Base-by-base conservation (phyloP, 2,888 invertebrate species). In the Heliconius hortense region DNA sequence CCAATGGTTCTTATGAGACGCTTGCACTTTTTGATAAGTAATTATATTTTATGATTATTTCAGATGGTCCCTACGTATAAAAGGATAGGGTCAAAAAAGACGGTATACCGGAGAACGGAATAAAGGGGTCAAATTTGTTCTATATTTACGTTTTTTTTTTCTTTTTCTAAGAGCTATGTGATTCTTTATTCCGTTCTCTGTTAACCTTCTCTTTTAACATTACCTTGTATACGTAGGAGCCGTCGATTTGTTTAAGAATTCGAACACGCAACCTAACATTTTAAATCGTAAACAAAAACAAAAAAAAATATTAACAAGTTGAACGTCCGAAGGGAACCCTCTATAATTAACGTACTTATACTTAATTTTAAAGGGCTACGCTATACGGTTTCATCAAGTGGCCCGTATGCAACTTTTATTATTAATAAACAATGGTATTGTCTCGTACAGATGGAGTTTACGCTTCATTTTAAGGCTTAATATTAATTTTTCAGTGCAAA, bases 321-420 rank as follows among this genome's bases (percentile, higher is more conserved):
- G 53, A 69, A 69, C 31, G 68, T 53, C 68, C 68, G 21, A 31
- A 69, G 28, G 31, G 68, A 53, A 28, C 53, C 68, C 53, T 69
- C 53, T 69, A 56, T 53, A 56, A 53, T 69, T 31, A 69, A 69
- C n/a, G n/a, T n/a, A 69, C 11, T 68, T 68, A 28, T 48, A 53
- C 18, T 53, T 68, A 53, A 68, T 68, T 53, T 28, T 48, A 56
- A 69, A 69, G 56, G 53, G 56, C 39, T 69, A 56, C 56, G 35
- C 56, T 69, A 56, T 24, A 69, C 31, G 69, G 31, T 56, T 69
- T 69, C 69, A 15, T 31, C 24, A 56, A 56, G 21, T 31, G 69
- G 69, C 69, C 69, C 69, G 68, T 69, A 69, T 56, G n/a, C 53
- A 69, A 53, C 39, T 53, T 21, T n/a, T 67, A 26, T 53, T 69